Conservation (phyloP, 1,140 invertebrate genomes). For the Harlomillsia oculata region DNA sequence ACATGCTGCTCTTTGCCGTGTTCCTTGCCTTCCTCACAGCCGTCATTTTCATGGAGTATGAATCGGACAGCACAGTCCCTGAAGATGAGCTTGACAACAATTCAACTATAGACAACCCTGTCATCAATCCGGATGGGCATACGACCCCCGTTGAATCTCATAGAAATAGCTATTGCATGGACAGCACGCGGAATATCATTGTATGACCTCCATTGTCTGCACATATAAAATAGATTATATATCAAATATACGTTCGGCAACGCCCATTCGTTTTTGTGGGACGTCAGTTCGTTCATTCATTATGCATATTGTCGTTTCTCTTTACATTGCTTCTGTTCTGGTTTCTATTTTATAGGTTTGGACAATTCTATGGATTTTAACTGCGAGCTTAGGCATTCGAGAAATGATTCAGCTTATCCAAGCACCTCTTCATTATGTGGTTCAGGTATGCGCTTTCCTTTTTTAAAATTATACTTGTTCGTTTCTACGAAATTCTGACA, state of each 20-base stretch:
- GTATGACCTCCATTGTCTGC: slow-evolving; percentile 28
- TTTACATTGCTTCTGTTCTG: not conserved
- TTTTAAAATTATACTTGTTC: not conserved
- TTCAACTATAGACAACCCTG: slow-evolving; percentile 4
- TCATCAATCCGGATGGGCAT: not conserved
- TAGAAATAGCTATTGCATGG: slow-evolving; percentile 33
- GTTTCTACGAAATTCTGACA: not conserved
- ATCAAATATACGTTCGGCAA: not conserved
- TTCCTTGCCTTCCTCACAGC: slow-evolving; percentile 36
- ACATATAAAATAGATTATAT: no score
- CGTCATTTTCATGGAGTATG: slow-evolving; percentile 37
- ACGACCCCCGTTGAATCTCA: slow-evolving; percentile 13
- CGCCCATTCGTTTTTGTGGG: not conserved
- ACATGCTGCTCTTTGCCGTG: slow-evolving; percentile 36
- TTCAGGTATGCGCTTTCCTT: slow-evolving; percentile 25
- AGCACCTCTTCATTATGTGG: slow-evolving; percentile 33
- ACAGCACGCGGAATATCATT: slow-evolving; percentile 33
- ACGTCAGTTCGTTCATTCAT: not conserved
- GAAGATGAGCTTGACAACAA: slow-evolving; percentile 8
- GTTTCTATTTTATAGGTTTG: no score
- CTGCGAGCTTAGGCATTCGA: slow-evolving; percentile 30
- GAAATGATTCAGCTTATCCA: slow-evolving; percentile 36
- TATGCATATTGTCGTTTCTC: not conserved
- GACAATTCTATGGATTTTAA: slow-evolving; percentile 33
- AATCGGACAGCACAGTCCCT: slow-evolving; percentile 27